Percentiles rank a stretch among this genome's conserved stretches.
phyloP scores from a whole-genome alignment of 2,113 vertebrate species.

The Eptatretus burgeri region DNA sequence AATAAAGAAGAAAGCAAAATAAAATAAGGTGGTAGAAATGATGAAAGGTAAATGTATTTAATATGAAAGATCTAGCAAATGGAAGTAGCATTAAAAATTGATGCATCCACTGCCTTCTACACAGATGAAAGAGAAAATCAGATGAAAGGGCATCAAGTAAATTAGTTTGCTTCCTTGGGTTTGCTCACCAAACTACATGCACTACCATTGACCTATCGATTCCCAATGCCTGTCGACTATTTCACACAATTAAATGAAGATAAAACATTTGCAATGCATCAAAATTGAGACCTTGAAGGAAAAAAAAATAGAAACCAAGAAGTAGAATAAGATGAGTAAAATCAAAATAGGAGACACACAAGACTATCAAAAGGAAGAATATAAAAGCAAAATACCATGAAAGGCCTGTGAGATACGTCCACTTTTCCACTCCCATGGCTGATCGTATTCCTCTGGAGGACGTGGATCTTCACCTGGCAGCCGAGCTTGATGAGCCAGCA shows the following conservation, averaged over 20 bases:
- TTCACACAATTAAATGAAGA: not conserved
- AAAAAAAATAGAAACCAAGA: not conserved
- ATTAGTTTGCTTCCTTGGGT: too few species aligned
- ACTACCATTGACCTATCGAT: not conserved
- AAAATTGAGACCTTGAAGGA: not conserved
- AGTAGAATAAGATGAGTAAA: not conserved
- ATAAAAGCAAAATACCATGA: not conserved
- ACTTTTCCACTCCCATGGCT: constrained; percentile 6
- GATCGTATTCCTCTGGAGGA: constrained; percentile 2
- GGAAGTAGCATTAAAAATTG: too few species aligned
- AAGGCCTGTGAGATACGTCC: constrained; percentile 4
- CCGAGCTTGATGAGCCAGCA: not conserved
- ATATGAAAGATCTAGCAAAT: too few species aligned
- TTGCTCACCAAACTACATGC: too few species aligned
- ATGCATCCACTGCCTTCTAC: too few species aligned
- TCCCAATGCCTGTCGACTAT: not conserved
- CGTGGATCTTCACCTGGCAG: not conserved
- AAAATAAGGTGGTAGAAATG: too few species aligned
- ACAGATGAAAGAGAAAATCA: too few species aligned
- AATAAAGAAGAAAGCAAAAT: too few species aligned
- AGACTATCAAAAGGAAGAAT: not conserved
- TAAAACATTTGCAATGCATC: not conserved
- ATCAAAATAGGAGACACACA: not conserved
- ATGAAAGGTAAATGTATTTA: too few species aligned
- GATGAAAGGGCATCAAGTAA: too few species aligned